Evolutionary conservation across 1,140 invertebrate genomes (phyloP), one percentile per base, ranked within the genome.

Genomic region (Musca domestica): DNA sequence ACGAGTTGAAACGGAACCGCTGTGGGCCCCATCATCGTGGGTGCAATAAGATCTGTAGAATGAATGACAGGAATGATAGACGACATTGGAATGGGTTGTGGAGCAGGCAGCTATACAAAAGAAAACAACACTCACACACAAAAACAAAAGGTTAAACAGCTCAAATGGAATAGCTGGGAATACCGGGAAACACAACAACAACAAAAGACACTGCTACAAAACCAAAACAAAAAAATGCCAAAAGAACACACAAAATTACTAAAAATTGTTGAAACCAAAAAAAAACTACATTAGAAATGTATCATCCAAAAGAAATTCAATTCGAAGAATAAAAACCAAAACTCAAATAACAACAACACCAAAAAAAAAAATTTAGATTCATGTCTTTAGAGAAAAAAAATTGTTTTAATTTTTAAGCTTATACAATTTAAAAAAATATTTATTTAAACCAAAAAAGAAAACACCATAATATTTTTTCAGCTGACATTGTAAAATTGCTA

Each of bases 11-110:
- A 92, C 90, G 3, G 95, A 98, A 81, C 95, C 96, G 10, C 87
- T 96, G 15, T 99, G 97, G 97, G 95, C 98, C 15, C 97, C 97
- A 12, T 91, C 91, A 19, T 91, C 91, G 15, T 99, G 97, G 97
- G 90, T 97, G 69, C 92, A 93, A 85, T 93, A 88, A 86, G 10
- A 41, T 41, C 34, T 41, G 34, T 41, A 41, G 34, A 41, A n/a
- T n/a, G n/a, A 41, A 41, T 12, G 34, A 10, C 34, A 41, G 34
- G 5, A 41, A 41, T 2, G 34, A 41, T 10, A 41, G 34, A 10
- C 10, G 34, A 30, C 19, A 10, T 10, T 20, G 41, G 2, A 65
- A 41, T 19, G 49, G 30, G 27, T 30, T 34, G 23, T 56, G 25
- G 52, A 27, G 34, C 30, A 34, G 64, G 64, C 64, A 65, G 46